Conservation (phyloP, 2,888 invertebrate species). For the Coelopa pilipes region DNA sequence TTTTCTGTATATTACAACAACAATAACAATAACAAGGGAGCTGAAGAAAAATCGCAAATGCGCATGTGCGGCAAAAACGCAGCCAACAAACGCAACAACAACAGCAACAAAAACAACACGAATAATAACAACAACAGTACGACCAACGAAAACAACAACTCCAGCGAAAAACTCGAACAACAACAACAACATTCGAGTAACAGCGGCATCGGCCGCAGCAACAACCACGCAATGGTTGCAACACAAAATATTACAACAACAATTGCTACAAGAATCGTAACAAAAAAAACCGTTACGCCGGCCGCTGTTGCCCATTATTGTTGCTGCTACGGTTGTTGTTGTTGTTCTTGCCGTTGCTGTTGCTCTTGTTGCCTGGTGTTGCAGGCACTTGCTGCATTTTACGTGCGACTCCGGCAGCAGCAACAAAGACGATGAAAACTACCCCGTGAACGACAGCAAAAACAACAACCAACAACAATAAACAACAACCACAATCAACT, state of each 20-base stretch:
- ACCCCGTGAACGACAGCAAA: no score
- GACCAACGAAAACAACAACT: background rate
- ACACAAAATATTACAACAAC: no score
- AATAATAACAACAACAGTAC: no score
- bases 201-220: background rate
- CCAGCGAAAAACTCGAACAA: background rate
- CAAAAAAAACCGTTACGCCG: no score
- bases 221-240: no score
- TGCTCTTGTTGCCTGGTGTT: no score
- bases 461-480: no score
- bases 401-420: no score
- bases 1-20: conserved; percentile 10
- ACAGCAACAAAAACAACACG: conserved; percentile 4
- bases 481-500: no score
- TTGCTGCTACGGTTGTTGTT: background rate
- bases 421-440: no score
- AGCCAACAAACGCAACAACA: background rate
- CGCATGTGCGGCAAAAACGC: conserved; percentile 12
- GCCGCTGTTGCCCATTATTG: background rate
- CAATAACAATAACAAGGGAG: background rate
- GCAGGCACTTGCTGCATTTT: background rate
- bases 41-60: background rate
- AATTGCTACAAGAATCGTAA: no score
- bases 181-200: background rate
- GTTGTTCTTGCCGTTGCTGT: no score